Evolutionary conservation across 2,888 invertebrate species (phyloP).

Genomic region (Mamestra brassicae): DNA sequence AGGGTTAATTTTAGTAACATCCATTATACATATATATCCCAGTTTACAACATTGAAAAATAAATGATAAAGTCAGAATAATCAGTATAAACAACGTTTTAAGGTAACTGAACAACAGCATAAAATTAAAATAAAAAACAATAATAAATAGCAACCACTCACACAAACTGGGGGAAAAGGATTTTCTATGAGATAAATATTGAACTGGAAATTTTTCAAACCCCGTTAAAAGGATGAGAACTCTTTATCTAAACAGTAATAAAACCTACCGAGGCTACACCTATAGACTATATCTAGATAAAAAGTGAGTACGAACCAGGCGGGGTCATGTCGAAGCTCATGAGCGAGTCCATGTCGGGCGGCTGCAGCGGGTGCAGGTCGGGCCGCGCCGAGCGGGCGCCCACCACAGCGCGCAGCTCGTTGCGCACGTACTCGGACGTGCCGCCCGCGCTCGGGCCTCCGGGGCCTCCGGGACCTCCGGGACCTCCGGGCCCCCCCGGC

Average conservation of each 20-base stretch:
- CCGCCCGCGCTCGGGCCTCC: slow-evolving; percentile 75
- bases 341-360: slow-evolving; percentile 93
- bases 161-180: slow-evolving; percentile 9
- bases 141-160: slow-evolving; percentile 36
- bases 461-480: slow-evolving; percentile 59
- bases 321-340: slow-evolving; percentile 93
- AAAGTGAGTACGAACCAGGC: slow-evolving; percentile 85
- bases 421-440: slow-evolving; percentile 97
- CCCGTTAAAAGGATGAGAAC: slow-evolving; percentile 8
- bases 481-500: slow-evolving; percentile 40
- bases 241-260: slow-evolving; percentile 40
- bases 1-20: slow-evolving; percentile 21
- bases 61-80: slow-evolving; percentile 2
- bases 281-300: slow-evolving; percentile 11
- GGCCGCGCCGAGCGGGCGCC: slow-evolving; percentile 94
- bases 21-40: background rate
- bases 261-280: slow-evolving; percentile 21
- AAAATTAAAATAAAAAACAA: slow-evolving; percentile 14
- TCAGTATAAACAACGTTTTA: background rate
- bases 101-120: background rate
- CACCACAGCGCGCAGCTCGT: slow-evolving; percentile 97
- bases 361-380: slow-evolving; percentile 88
- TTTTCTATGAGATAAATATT: slow-evolving; percentile 22
- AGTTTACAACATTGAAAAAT: slow-evolving; percentile 38
- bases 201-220: slow-evolving; percentile 15